phyloP scores from a whole-genome alignment of 2,797 vertebrate genomes.

The Alauda arvensis region DNA sequence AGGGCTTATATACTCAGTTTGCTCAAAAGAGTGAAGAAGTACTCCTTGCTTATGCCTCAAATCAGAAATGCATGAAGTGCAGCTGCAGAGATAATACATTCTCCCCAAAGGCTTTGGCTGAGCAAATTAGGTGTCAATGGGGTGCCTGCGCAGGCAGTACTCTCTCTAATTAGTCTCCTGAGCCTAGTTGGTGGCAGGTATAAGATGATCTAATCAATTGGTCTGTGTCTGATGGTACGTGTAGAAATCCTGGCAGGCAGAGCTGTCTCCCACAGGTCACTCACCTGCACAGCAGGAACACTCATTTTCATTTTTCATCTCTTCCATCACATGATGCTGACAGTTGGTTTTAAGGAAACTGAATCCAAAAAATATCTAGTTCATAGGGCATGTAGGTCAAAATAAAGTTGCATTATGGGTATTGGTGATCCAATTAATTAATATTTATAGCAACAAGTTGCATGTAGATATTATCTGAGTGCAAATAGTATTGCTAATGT shows the following conservation, averaged over 20 bases:
- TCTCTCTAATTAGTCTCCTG: constrained; percentile 86
- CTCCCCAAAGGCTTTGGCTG: constrained; percentile 83
- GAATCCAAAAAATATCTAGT: constrained; percentile 78
- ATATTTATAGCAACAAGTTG: constrained; percentile 70
- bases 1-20: constrained; percentile 73
- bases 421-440: constrained; percentile 75
- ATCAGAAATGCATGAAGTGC: constrained; percentile 83
- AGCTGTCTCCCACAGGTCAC: constrained; percentile 83
- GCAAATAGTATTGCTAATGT: constrained; percentile 63
- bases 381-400: constrained; percentile 77
- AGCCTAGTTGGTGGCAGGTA: constrained; percentile 84
- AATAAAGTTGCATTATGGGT: constrained; percentile 78
- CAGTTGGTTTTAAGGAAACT: constrained; percentile 80
- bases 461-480: constrained; percentile 66
- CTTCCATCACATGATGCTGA: constrained; percentile 76
- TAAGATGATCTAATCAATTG: constrained; percentile 86
- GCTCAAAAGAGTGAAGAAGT: constrained; percentile 73
- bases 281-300: constrained; percentile 79
- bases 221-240: constrained; percentile 80
- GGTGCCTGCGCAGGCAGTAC: constrained; percentile 82
- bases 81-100: constrained; percentile 85
- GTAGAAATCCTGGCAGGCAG: constrained; percentile 79
- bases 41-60: constrained; percentile 74
- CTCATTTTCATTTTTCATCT: constrained; percentile 83
- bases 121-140: constrained; percentile 89